These are phyloP conservation scores for Emydocephalus ijimae DNA, from an alignment of 2,113 vertebrate species.

Conservation along the genomic window DNA sequence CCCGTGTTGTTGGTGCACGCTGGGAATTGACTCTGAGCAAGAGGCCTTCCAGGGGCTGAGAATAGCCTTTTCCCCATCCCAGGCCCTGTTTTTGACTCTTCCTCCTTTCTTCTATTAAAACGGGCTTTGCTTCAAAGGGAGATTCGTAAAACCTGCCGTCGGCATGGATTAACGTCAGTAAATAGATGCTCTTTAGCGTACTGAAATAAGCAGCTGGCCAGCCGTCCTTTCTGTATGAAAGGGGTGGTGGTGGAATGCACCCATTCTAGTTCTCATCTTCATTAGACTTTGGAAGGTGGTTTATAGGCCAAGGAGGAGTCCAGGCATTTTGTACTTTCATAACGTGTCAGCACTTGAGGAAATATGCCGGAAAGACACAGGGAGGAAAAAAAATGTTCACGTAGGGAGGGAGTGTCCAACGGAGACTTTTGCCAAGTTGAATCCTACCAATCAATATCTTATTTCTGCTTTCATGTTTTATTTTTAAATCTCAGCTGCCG, in stretches of 20 bases:
- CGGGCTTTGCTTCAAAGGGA: neutral
- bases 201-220: neutral
- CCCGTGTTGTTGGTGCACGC: neutral
- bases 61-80: neutral
- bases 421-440: neutral
- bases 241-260: neutral
- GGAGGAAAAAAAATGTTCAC: neutral
- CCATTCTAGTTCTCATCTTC: neutral
- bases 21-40: neutral
- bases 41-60: neutral
- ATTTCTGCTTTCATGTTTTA: neutral
- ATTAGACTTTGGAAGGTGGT: neutral
- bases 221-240: neutral
- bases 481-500: neutral
- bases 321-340: neutral
- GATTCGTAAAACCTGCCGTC: neutral
- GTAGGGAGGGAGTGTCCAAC: fast-evolving
- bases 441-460: neutral
- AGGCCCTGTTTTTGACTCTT: neutral
- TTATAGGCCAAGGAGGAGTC: neutral
- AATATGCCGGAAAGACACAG: neutral
- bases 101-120: neutral
- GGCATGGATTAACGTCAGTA: neutral
- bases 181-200: neutral
- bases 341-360: neutral